phyloP scores from a whole-genome alignment of 2,113 vertebrate genomes.

The Mustelus asterias region DNA sequence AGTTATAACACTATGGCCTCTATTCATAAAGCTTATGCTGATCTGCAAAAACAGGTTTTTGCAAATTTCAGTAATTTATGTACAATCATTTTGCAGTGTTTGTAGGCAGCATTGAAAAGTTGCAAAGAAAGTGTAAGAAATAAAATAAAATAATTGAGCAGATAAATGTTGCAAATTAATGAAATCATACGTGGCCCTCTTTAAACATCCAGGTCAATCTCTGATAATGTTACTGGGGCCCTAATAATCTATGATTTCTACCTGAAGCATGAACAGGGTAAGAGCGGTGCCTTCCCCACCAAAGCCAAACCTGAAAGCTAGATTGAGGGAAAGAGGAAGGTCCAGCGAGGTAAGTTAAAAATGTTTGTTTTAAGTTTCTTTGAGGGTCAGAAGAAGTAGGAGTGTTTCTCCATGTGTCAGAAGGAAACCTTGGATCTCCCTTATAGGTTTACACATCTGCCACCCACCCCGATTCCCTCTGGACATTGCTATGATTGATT shows the following conservation, averaged over 20 bases:
- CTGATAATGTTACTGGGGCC: neutral
- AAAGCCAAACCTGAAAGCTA: neutral
- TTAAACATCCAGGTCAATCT: neutral
- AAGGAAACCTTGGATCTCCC: neutral
- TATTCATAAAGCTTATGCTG: slow-evolving; percentile 31
- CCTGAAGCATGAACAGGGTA: neutral
- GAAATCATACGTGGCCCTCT: neutral
- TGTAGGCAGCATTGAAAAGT: neutral
- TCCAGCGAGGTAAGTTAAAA: neutral
- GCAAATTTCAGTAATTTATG: neutral
- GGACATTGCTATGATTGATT: neutral
- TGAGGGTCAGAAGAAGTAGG: neutral
- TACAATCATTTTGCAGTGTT: neutral
- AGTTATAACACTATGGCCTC: slow-evolving; percentile 11
- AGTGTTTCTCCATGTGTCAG: neutral
- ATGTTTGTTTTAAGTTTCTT: neutral
- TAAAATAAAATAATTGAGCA: neutral
- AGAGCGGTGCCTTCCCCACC: neutral
- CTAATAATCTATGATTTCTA: neutral
- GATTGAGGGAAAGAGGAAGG: neutral
- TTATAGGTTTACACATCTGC: neutral
- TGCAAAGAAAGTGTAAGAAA: neutral
- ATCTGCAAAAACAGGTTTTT: slow-evolving; percentile 15
- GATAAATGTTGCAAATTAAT: neutral
- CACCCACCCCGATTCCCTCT: neutral